A percentile compares a stretch with the other conserved stretches of the same genome.
Conservation (phyloP, 2,888 invertebrate genomes). For the Mamestra brassicae region DNA sequence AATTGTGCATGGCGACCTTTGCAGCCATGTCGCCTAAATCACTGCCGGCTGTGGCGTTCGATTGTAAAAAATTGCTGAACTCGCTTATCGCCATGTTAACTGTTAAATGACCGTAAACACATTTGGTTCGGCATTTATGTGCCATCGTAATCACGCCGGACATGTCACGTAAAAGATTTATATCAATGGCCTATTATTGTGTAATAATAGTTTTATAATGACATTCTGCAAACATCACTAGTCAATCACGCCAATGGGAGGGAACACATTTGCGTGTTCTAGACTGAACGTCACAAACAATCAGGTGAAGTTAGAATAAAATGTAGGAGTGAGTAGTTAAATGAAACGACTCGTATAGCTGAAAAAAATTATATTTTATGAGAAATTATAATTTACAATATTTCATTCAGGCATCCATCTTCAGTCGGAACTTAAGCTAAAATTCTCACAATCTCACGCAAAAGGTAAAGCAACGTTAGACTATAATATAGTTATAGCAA, state of each 20-base stretch:
- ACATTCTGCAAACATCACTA: slow-evolving; percentile 23
- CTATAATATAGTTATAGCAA: slow-evolving; percentile 91
- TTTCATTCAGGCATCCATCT: slow-evolving; percentile 91
- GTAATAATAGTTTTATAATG: slow-evolving; percentile 44
- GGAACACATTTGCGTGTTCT: slow-evolving; percentile 14
- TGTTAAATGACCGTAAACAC: slow-evolving; percentile 49
- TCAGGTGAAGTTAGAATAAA: slow-evolving; percentile 18
- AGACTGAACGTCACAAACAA: background rate
- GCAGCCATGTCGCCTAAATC: slow-evolving; percentile 76
- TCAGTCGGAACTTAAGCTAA: slow-evolving; percentile 92
- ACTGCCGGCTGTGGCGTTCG: slow-evolving; percentile 34
- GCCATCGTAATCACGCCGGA: slow-evolving; percentile 33
- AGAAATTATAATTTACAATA: slow-evolving; percentile 92
- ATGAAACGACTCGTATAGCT: slow-evolving; percentile 88
- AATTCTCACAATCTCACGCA: slow-evolving; percentile 91
- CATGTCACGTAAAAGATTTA: slow-evolving; percentile 49
- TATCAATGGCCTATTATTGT: slow-evolving; percentile 57
- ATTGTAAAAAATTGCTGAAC: slow-evolving; percentile 30
- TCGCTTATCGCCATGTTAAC: slow-evolving; percentile 43
- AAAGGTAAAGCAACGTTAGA: slow-evolving; percentile 92
- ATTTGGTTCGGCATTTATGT: slow-evolving; percentile 20
- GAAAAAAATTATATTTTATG: slow-evolving; percentile 92
- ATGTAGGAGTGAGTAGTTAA: slow-evolving; percentile 57
- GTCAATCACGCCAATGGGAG: slow-evolving; percentile 29
- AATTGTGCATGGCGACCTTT: slow-evolving; percentile 78